phyloP scores from a whole-genome alignment of 2,113 vertebrate species.

The Plectropomus leopardus region DNA sequence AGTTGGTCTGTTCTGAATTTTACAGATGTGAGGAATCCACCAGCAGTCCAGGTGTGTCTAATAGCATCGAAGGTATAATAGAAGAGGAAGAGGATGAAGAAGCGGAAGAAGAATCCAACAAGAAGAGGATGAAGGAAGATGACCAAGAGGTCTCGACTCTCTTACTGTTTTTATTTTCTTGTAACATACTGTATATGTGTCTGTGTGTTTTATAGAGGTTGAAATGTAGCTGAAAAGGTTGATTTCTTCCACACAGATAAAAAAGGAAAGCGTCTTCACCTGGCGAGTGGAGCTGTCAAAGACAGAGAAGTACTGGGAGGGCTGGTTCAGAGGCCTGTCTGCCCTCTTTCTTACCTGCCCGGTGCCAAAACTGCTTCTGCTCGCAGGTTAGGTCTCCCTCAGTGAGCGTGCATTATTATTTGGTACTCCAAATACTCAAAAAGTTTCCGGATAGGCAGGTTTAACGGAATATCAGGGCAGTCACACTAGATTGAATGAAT shows the following conservation, averaged over 20 bases:
- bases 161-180: not conserved
- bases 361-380: constrained; percentile 94
- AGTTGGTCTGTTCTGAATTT: constrained; percentile 18
- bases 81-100: constrained; percentile 96
- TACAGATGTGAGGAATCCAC: constrained; percentile 91
- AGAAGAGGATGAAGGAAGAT: constrained; percentile 96
- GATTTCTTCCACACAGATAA: constrained; percentile 82
- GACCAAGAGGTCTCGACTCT: constrained; percentile 89
- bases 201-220: not conserved
- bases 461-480: not conserved
- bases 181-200: not conserved
- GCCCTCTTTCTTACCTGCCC: constrained; percentile 95
- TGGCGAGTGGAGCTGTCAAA: constrained; percentile 97
- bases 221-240: not conserved
- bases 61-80: constrained; percentile 94
- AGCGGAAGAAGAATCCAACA: constrained; percentile 88
- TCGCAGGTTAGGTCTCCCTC: constrained; percentile 88
- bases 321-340: constrained; percentile 97
- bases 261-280: constrained; percentile 94
- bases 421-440: not conserved
- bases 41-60: constrained; percentile 88
- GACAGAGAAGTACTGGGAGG: constrained; percentile 99
- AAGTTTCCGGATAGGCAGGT: not conserved
- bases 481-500: constrained; percentile 6
- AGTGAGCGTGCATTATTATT: not conserved